phyloP scores from a whole-genome alignment of 2,113 vertebrate genomes.

The Aphyosemion australe region DNA sequence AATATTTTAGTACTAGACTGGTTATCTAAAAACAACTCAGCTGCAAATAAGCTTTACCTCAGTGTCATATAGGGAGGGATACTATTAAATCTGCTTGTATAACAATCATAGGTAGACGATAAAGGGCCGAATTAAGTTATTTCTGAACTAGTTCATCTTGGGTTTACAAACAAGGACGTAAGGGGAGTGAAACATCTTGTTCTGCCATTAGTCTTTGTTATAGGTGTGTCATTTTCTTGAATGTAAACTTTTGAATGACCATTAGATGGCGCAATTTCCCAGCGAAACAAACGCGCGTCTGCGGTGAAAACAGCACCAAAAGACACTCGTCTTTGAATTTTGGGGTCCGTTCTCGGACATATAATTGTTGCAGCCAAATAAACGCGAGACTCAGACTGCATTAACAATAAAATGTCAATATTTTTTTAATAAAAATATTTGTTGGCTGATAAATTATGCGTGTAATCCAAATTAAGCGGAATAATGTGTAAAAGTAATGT shows the following conservation, averaged over 20 bases:
- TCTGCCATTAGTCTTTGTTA: not conserved
- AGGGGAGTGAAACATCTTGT: rapidly evolving
- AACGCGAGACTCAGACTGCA: not conserved
- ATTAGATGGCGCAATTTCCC: conserved; percentile 53
- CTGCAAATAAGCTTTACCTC: not conserved
- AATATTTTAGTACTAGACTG: not conserved
- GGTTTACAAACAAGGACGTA: conserved; percentile 21
- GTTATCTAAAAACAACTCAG: not conserved
- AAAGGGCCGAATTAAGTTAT: too few species aligned
- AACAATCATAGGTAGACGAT: too few species aligned
- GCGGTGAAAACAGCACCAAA: not conserved
- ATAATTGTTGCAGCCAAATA: not conserved
- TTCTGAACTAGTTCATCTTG: too few species aligned
- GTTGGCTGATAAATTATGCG: too few species aligned
- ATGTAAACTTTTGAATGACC: conserved; percentile 26
- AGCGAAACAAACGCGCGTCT: not conserved
- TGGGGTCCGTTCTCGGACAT: not conserved
- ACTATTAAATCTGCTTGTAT: too few species aligned
- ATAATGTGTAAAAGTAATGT: too few species aligned
- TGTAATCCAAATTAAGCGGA: too few species aligned
- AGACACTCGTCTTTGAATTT: not conserved
- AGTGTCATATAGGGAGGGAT: too few species aligned
- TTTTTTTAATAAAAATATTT: too few species aligned
- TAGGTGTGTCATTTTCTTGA: not conserved
- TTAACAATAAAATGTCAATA: too few species aligned